A percentile compares a stretch with the other conserved stretches of the same genome.
Evolutionary conservation across 2,113 vertebrate genomes (phyloP).

Genomic region (Phyllostomus discolor): DNA sequence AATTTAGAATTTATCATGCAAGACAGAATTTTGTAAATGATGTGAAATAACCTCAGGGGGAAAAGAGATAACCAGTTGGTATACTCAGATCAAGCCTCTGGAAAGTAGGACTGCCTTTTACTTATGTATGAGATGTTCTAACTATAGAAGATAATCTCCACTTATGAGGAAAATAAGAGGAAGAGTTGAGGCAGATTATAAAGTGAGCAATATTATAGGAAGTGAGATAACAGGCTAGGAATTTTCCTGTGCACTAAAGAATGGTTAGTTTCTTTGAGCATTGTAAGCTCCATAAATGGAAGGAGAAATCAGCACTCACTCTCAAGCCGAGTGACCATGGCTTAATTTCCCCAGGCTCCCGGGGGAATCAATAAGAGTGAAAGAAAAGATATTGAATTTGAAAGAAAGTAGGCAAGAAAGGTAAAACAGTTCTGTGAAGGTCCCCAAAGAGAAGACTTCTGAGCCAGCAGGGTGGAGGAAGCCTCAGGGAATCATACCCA

Average conservation of each 20-base stretch:
- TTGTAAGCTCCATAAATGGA: background rate
- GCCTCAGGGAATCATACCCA: constrained; percentile 26
- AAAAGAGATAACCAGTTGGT: background rate
- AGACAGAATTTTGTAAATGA: background rate
- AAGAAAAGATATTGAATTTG: background rate
- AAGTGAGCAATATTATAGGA: background rate
- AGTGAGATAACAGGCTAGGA: background rate
- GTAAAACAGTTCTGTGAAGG: background rate
- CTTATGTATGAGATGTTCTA: background rate
- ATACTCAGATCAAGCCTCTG: background rate
- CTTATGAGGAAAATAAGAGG: background rate
- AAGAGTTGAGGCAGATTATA: background rate
- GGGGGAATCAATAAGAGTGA: background rate
- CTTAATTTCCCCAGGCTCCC: background rate
- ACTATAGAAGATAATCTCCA: background rate
- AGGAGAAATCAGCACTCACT: background rate
- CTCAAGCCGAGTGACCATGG: background rate
- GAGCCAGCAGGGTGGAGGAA: background rate
- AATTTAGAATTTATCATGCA: background rate
- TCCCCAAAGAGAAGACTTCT: background rate
- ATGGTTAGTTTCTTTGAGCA: background rate
- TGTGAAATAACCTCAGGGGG: background rate
- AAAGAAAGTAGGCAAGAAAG: background rate
- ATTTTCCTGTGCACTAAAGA: background rate
- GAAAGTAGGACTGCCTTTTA: background rate